These are phyloP conservation scores for Notarius quadriscutis DNA, from an alignment of 2,113 vertebrate species.

Conservation along the genomic window DNA sequence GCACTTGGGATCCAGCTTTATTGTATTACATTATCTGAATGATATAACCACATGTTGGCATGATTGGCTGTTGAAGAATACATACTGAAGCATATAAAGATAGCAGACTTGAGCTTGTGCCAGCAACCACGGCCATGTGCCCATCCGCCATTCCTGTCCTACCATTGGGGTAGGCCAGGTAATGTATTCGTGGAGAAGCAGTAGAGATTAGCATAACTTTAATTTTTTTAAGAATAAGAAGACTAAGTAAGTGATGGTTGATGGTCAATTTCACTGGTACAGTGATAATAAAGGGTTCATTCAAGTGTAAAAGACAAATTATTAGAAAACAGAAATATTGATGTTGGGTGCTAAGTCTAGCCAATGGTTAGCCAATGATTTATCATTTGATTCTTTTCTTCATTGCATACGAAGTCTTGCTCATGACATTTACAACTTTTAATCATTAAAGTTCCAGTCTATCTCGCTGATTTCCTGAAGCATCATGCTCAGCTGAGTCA, in stretches of 20 bases:
- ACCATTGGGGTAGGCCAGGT: neutral
- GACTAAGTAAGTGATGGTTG: no score
- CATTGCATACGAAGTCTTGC: neutral
- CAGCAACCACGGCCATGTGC: neutral
- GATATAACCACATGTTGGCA: neutral
- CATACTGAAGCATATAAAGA: conserved; percentile 16
- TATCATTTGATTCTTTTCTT: neutral
- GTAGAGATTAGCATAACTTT: neutral
- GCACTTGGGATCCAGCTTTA: neutral
- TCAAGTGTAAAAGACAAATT: neutral
- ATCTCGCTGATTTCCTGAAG: neutral
- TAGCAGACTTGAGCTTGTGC: neutral
- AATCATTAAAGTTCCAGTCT: neutral
- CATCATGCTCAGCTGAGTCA: neutral
- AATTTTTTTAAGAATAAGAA: neutral
- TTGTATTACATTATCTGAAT: neutral
- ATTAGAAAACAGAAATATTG: neutral
- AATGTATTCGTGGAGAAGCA: neutral
- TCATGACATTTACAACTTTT: neutral
- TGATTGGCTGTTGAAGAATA: conserved; percentile 1
- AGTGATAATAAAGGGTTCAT: no score
- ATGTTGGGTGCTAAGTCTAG: neutral
- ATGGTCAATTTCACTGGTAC: no score
- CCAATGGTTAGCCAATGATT: neutral
- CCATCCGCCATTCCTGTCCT: conserved; percentile 8